Evolutionary conservation across 2,113 vertebrate genomes (phyloP), one percentile per base, ranked within the genome.

Genomic region (Tyrannus savana): DNA sequence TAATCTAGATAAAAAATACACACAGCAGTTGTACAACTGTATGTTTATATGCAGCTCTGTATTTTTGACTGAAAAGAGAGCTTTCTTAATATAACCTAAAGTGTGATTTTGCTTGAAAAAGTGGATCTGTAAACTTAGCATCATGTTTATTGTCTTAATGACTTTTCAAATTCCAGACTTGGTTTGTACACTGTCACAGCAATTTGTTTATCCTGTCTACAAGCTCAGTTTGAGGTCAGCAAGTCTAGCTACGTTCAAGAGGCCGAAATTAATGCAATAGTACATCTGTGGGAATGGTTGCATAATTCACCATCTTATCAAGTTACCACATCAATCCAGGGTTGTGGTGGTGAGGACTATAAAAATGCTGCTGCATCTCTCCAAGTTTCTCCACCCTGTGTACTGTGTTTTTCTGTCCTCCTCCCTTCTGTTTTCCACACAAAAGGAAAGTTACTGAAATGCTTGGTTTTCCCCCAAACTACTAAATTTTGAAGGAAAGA

Each of bases 141-240:
- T 94, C 64, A 37, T 95, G 78, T 95, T 96, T 95, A 95, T 94
- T 96, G 82, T 91, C 90, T 96, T 91, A 96, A 93, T 93, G 85
- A 86, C 78, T 95, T 93, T 93, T 94, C 72, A 88, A 0, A 96
- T 96, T 94, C 83, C 75, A 90, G 75, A 33, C 72, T 77, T 59
- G 35, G 44, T 88, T 90, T 80, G 72, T 73, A 84, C 71, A 75
- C 79, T 93, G 85, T 76, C 60, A 23, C 39, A 63, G 75, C 19
- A 59, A 35, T 63, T 90, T 96, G 87, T 95, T 96, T 96, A 55
- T 90, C 82, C 89, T 90, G 14, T 91, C 72, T 87, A n/a, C n/a
- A 24, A 82, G 62, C 81, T 67, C 68, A 71, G 30, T 19, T 44
- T 59, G 76, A 91, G 90, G 93, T 97, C 95, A 94, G 60, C 82